phyloP scores from a whole-genome alignment of 2,113 vertebrate species.

The Ondatra zibethicus region DNA sequence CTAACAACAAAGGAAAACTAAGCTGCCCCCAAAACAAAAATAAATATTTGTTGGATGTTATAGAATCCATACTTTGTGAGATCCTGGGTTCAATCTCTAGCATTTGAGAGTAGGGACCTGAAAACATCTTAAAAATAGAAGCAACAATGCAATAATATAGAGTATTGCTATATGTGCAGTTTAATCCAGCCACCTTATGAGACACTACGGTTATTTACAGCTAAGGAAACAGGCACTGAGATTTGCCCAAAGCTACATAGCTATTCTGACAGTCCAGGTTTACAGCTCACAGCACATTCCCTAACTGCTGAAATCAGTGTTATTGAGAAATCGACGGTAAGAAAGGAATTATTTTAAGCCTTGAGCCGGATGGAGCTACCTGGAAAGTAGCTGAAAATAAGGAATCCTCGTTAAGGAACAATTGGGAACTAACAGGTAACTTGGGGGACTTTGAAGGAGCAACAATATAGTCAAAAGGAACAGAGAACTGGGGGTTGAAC shows the following conservation, averaged over 20 bases:
- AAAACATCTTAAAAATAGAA: conserved; percentile 46
- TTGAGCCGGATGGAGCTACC: not conserved
- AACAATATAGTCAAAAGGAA: not conserved
- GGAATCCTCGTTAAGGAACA: not conserved
- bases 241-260: not conserved
- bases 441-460: conserved; percentile 12
- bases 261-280: not conserved
- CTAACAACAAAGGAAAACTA: not conserved
- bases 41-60: not conserved
- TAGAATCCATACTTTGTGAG: not conserved
- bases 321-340: not conserved
- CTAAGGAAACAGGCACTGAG: not conserved
- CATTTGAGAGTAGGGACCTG: not conserved
- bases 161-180: not conserved
- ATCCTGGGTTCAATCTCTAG: not conserved
- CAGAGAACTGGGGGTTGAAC: conserved; percentile 1
- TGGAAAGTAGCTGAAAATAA: conserved; percentile 21
- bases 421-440: not conserved
- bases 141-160: not conserved
- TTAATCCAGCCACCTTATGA: not conserved
- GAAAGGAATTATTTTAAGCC: conserved; percentile 20
- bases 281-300: not conserved
- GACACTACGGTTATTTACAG: not conserved
- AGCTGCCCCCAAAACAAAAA: not conserved
- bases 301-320: conserved; percentile 6